Conservation (phyloP, 2,888 invertebrate genomes). For the Pheosia gnoma region DNA sequence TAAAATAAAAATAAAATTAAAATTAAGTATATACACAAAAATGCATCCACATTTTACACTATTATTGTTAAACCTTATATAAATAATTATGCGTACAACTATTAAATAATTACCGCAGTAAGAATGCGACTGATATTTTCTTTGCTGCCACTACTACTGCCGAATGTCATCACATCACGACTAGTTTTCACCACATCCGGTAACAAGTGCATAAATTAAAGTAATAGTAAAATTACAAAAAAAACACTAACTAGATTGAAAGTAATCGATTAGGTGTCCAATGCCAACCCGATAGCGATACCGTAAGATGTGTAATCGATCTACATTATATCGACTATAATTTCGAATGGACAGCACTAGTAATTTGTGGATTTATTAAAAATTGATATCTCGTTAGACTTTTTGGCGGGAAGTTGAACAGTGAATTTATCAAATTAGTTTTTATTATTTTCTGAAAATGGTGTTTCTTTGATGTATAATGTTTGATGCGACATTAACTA, state of each 20-base stretch:
- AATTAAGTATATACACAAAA: too few species aligned
- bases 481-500: too few species aligned
- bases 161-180: slow-evolving; percentile 48
- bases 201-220: slow-evolving; percentile 52
- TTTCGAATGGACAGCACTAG: slow-evolving; percentile 33
- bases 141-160: slow-evolving; percentile 21
- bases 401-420: too few species aligned
- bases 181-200: slow-evolving; percentile 65
- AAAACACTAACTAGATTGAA: slow-evolving; percentile 49
- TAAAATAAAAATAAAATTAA: too few species aligned
- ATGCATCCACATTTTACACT: too few species aligned
- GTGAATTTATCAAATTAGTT: too few species aligned
- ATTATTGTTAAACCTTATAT: too few species aligned
- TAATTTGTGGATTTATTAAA: slow-evolving; percentile 5
- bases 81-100: too few species aligned
- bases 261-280: slow-evolving; percentile 54
- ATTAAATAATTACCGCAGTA: too few species aligned
- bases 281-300: slow-evolving; percentile 46
- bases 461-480: too few species aligned
- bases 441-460: too few species aligned
- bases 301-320: slow-evolving; percentile 53
- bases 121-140: not conserved
- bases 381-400: too few species aligned
- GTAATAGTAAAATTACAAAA: slow-evolving; percentile 39
- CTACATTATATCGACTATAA: slow-evolving; percentile 42